Percentiles rank a stretch among this genome's conserved stretches.
Evolutionary conservation across 2,888 invertebrate species (phyloP).

Genomic region (Lepidochrysops patricia): DNA sequence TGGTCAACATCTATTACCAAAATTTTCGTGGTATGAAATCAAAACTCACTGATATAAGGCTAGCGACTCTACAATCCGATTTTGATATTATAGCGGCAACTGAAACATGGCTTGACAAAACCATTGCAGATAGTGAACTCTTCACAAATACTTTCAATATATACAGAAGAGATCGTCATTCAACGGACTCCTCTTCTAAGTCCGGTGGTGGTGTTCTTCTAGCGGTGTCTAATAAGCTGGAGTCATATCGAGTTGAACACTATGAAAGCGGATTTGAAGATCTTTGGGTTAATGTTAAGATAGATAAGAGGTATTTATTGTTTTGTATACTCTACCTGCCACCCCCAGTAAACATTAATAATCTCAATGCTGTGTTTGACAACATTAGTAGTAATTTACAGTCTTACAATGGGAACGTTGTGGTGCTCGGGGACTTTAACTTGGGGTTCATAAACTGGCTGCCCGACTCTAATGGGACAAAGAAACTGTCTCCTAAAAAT

Average conservation of each 20-base stretch:
- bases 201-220: conserved; percentile 3
- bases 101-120: conserved; percentile 18
- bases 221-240: background rate
- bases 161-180: conserved; percentile 7
- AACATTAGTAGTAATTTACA: conserved; percentile 10
- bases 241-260: background rate
- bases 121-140: conserved; percentile 15
- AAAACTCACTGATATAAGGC: conserved; percentile 15
- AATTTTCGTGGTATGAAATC: conserved; percentile 20
- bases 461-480: background rate
- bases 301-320: background rate
- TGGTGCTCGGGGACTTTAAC: conserved; percentile 16
- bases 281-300: conserved; percentile 4
- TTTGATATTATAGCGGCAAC: conserved; percentile 19
- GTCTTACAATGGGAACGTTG: background rate
- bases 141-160: conserved; percentile 10
- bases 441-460: conserved; percentile 11
- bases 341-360: background rate
- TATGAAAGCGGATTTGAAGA: conserved; percentile 14
- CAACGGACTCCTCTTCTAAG: background rate
- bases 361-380: background rate
- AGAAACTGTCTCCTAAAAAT: background rate
- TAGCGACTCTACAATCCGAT: background rate
- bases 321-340: conserved; percentile 12
- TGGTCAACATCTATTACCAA: conserved; percentile 18